Percentiles rank a stretch among this genome's conserved stretches.
phyloP scores from a whole-genome alignment of 35 echinoderm and acorn worm genomes.

The Anneissia japonica region DNA sequence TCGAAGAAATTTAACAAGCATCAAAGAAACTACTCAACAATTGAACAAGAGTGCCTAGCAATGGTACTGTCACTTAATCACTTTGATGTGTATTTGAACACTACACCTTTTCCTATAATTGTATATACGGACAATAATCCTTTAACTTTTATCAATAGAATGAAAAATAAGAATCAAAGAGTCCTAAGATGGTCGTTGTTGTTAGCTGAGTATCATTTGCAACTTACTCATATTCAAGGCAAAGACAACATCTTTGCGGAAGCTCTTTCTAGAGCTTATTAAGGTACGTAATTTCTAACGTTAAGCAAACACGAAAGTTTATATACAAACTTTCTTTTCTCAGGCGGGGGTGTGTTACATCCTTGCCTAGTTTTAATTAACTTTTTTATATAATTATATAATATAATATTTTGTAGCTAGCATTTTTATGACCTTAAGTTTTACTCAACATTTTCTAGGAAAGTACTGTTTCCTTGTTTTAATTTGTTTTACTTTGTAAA shows the following conservation, averaged over 20 bases:
- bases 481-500: no score
- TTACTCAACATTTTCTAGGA: no score
- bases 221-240: not conserved
- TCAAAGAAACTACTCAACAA: conserved; percentile 31
- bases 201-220: not conserved
- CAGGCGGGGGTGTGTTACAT: no score
- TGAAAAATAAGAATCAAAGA: conserved; percentile 27
- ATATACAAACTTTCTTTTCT: no score
- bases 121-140: conserved; percentile 19
- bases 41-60: conserved; percentile 39
- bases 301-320: no score
- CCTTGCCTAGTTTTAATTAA: no score
- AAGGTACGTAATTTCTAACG: not conserved
- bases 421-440: no score
- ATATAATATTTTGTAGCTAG: no score
- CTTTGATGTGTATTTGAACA: conserved; percentile 36
- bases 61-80: not conserved
- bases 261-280: conserved; percentile 3
- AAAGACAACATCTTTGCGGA: conserved; percentile 29
- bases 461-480: no score
- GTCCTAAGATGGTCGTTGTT: conserved; percentile 15
- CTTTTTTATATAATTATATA: no score
- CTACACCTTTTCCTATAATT: not conserved
- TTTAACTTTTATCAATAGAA: not conserved
- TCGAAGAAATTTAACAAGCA: conserved; percentile 25